Evolutionary conservation across 2,888 invertebrate species (phyloP).

Genomic region (Bedellia somnulentella): DNA sequence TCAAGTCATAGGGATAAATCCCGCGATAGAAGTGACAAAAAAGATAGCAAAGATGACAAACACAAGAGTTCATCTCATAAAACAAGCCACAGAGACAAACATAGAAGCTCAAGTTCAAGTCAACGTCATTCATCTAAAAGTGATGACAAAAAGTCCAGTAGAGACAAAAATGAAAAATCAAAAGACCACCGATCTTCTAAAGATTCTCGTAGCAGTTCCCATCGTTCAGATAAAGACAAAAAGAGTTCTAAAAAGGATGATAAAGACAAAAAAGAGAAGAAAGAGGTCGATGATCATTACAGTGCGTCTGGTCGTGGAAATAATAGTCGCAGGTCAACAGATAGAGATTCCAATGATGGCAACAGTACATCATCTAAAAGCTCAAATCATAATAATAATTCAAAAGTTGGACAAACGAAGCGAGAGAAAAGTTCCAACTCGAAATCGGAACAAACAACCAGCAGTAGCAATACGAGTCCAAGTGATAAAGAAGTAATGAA

Average conservation of each 20-base stretch:
- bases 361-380: slow-evolving; percentile 51
- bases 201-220: slow-evolving; percentile 28
- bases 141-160: slow-evolving; percentile 36
- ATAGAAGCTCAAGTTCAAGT: slow-evolving; percentile 28
- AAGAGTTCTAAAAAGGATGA: slow-evolving; percentile 43
- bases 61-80: slow-evolving; percentile 37
- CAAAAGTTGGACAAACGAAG: slow-evolving; percentile 34
- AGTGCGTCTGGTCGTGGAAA: slow-evolving; percentile 65
- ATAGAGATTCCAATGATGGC: slow-evolving; percentile 79
- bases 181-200: slow-evolving; percentile 24
- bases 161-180: slow-evolving; percentile 31
- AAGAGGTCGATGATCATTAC: slow-evolving; percentile 71
- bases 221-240: slow-evolving; percentile 44
- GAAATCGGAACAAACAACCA: slow-evolving; percentile 44
- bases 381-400: slow-evolving; percentile 24
- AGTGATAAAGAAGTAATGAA: slow-evolving; percentile 43
- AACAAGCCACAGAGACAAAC: slow-evolving; percentile 28
- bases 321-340: slow-evolving; percentile 71
- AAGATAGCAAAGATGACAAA: slow-evolving; percentile 38
- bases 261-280: slow-evolving; percentile 47
- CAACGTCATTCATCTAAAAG: slow-evolving; percentile 23
- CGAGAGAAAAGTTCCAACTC: slow-evolving; percentile 42
- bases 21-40: slow-evolving; percentile 32
- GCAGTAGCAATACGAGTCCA: slow-evolving; percentile 50
- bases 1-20: slow-evolving; percentile 31